Evolutionary conservation across 2,888 invertebrate genomes (phyloP).

Genomic region (Rhaphigaster nebulosa): DNA sequence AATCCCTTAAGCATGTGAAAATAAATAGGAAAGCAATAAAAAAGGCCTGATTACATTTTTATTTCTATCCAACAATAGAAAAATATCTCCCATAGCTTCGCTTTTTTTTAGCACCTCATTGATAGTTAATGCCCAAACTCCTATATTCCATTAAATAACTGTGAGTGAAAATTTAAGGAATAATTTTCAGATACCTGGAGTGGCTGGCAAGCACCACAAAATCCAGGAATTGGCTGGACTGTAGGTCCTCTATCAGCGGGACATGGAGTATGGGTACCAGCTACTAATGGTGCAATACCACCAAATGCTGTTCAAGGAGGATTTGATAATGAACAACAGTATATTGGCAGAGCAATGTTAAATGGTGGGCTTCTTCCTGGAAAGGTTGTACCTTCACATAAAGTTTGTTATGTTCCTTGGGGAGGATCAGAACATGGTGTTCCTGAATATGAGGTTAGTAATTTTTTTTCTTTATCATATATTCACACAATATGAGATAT

Average conservation of each 20-base stretch:
- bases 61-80: background rate
- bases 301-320: slow-evolving; percentile 81
- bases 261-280: slow-evolving; percentile 75
- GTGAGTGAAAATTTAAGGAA: background rate
- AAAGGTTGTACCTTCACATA: slow-evolving; percentile 80
- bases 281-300: slow-evolving; percentile 78
- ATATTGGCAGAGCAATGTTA: slow-evolving; percentile 79
- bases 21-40: too few species aligned
- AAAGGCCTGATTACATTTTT: too few species aligned
- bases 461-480: slow-evolving; percentile 60
- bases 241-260: slow-evolving; percentile 67
- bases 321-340: slow-evolving; percentile 76
- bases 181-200: slow-evolving; percentile 61
- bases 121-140: background rate
- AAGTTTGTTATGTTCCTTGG: slow-evolving; percentile 81
- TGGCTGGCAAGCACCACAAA: slow-evolving; percentile 65
- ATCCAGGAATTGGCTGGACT: slow-evolving; percentile 67
- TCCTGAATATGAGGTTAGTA: slow-evolving; percentile 76
- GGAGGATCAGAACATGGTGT: slow-evolving; percentile 81
- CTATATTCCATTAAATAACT: background rate
- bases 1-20: too few species aligned
- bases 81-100: background rate
- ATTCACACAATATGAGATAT: background rate
- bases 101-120: too few species aligned
- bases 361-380: slow-evolving; percentile 85